These are phyloP conservation scores for Polypterus bichir DNA, from an alignment of 2,113 vertebrate species.

Conservation along the genomic window DNA sequence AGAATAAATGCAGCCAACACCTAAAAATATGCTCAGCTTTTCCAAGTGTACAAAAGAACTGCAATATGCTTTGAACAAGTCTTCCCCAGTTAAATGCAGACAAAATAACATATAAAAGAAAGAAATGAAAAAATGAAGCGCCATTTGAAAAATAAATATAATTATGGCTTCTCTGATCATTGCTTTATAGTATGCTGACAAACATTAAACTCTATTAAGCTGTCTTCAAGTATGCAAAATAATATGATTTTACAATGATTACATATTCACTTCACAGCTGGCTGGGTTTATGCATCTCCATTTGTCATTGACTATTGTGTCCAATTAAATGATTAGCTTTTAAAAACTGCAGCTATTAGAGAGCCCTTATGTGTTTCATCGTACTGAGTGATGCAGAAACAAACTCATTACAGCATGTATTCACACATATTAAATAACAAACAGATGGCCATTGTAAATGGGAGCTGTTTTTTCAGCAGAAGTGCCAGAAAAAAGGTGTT, in stretches of 20 bases:
- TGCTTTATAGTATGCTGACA: constrained; percentile 75
- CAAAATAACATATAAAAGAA: constrained; percentile 7
- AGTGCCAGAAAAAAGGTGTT: constrained; percentile 88
- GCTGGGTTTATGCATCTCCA: constrained; percentile 98
- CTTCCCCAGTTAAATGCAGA: not conserved
- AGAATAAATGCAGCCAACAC: constrained; percentile 17
- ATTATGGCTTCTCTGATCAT: constrained; percentile 45
- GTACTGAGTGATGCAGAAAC: constrained; percentile 98
- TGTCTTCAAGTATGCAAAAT: constrained; percentile 98
- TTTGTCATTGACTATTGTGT: constrained; percentile 99
- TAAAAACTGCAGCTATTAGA: constrained; percentile 98
- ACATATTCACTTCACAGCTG: constrained; percentile 99
- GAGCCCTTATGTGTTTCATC: constrained; percentile 96
- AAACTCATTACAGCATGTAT: constrained; percentile 99
- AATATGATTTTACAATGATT: constrained; percentile 99
- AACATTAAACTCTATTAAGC: constrained; percentile 89
- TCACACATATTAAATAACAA: constrained; percentile 99
- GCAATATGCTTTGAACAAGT: not conserved
- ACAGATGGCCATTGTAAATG: constrained; percentile 98
- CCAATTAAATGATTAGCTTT: constrained; percentile 99
- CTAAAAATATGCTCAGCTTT: constrained; percentile 12
- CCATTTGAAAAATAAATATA: constrained; percentile 31
- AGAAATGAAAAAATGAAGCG: constrained; percentile 20
- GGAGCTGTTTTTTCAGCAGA: constrained; percentile 95
- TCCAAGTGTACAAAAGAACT: not conserved